Conservation (phyloP, 2,888 invertebrate genomes). For the Doris montereyensis region DNA sequence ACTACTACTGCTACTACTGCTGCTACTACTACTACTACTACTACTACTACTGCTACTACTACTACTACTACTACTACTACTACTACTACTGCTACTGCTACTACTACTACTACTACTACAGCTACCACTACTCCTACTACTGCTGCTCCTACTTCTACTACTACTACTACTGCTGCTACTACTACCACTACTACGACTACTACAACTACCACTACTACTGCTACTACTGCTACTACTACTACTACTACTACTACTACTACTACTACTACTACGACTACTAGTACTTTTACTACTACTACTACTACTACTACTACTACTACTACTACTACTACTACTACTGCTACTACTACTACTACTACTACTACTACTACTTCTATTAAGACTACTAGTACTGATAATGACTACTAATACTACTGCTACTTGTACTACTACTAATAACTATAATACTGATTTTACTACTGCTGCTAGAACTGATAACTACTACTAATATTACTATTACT, state of each 20-base stretch:
- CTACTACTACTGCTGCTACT: constrained; percentile 11
- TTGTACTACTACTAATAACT: background rate
- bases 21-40: constrained; percentile 12
- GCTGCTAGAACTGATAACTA: background rate
- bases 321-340: constrained; percentile 20
- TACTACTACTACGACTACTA: no score
- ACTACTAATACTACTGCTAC: background rate
- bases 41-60: constrained; percentile 17
- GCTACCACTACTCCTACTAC: constrained; percentile 11
- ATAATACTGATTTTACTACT: background rate
- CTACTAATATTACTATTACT: background rate
- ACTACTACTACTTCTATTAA: constrained; percentile 6
- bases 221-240: background rate
- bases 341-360: constrained; percentile 20
- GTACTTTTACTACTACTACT: background rate
- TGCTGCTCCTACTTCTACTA: constrained; percentile 1
- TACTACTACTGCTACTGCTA: constrained; percentile 20
- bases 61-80: constrained; percentile 20
- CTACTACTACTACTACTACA: constrained; percentile 16
- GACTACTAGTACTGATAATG: background rate
- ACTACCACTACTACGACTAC: background rate
- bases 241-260: background rate
- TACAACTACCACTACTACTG: background rate
- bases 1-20: constrained; percentile 16
- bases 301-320: constrained; percentile 20